Percentiles rank a stretch among this genome's conserved stretches.
phyloP scores from a whole-genome alignment of 2,797 vertebrate genomes.

The Sparus aurata region DNA sequence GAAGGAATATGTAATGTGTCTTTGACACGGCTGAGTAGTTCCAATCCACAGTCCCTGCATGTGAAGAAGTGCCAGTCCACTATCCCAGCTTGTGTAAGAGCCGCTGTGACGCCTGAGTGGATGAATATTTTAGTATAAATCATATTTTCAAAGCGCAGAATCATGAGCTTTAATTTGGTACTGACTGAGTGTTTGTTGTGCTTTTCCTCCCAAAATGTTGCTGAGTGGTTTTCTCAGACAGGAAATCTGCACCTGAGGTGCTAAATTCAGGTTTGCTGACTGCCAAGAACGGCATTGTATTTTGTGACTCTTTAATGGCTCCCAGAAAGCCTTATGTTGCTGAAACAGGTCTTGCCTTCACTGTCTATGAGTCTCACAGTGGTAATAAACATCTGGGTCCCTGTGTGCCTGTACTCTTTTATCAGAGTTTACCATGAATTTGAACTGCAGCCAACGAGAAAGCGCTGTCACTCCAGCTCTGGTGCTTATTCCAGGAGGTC shows the following conservation, averaged over 20 bases:
- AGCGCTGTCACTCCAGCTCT: neutral
- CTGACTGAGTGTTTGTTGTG: slow-evolving; percentile 1
- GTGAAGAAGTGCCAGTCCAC: slow-evolving; percentile 2
- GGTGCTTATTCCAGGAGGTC: neutral
- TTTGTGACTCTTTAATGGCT: slow-evolving; percentile 45
- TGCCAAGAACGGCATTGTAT: slow-evolving; percentile 23
- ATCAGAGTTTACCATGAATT: neutral
- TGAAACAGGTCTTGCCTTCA: slow-evolving; percentile 14
- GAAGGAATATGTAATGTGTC: neutral
- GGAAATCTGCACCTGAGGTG: slow-evolving; percentile 30
- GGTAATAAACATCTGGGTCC: slow-evolving; percentile 42
- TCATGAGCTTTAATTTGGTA: slow-evolving; percentile 8
- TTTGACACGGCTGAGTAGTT: neutral
- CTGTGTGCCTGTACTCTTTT: slow-evolving; percentile 34
- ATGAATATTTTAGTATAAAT: slow-evolving; percentile 21
- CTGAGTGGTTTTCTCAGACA: slow-evolving; percentile 26
- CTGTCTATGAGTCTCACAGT: slow-evolving; percentile 32
- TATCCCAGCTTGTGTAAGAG: slow-evolving; percentile 3
- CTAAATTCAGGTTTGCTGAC: slow-evolving; percentile 46
- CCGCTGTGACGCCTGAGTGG: neutral
- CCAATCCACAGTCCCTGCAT: neutral
- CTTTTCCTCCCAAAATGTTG: slow-evolving; percentile 15
- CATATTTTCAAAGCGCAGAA: slow-evolving; percentile 13
- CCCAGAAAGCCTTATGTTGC: slow-evolving; percentile 29
- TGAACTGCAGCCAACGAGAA: neutral